Base-by-base conservation (phyloP, 1,140 invertebrate genomes). In the Triops longicaudatus region DNA sequence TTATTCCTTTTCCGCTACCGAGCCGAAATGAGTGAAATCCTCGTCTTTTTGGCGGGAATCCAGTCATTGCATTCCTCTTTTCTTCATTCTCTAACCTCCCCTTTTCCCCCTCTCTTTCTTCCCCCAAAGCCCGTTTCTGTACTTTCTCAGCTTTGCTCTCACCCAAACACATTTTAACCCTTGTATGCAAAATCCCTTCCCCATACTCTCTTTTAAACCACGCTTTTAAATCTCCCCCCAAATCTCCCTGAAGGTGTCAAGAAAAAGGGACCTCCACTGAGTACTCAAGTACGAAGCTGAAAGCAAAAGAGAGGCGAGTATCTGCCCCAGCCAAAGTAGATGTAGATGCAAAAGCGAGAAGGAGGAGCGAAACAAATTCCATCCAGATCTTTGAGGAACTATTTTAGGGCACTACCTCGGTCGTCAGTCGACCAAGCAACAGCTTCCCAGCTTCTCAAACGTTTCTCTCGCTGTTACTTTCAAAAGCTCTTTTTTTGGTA, bases 311-410 rank as follows among this genome's bases (percentile, higher is more conserved):
- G 17, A 63, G 50, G 31, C 31, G 31, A 37, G 2, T 37, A n/a
- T n/a, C n/a, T 7, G 31, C 31, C 31, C 31, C 31, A 37, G 31
- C 31, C 31, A 37, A 37, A 37, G 31, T 7, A 37, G 31, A 37
- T 2, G 31, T 2, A 7, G 31, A 37, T 37, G 31, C 31, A 2
- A 37, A 63, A 63, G 50, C 22, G n/a, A 2, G 50, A 17, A 63
- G 50, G 22, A 22, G 50, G 22, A 22, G 44, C 14, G 50, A 22
- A 63, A 22, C 10, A 63, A 63, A 63, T 63, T 63, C 50, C 50
- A 63, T 63, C 50, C 50, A 63, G 50, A 63, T 63, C 50, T 63
- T 63, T 63, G 50, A 63, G 50, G 50, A 63, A 63, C 50, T 63
- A 63, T 63, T 63, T 63, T 63, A 22, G 50, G 50, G 50, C 50